Conservation (phyloP, 2,888 invertebrate species). For the Tribolium freemani region DNA sequence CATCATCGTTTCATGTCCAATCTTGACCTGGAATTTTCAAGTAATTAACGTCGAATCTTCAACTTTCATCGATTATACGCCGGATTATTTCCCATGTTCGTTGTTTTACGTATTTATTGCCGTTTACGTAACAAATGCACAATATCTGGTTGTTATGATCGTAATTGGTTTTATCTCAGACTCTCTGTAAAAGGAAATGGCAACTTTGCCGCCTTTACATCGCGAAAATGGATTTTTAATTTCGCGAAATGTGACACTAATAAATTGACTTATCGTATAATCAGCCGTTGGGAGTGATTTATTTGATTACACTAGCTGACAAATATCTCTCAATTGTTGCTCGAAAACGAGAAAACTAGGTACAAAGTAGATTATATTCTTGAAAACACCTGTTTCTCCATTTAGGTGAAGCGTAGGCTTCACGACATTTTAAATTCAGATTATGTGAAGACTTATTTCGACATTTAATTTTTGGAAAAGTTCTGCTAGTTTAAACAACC, state of each 20-base stretch:
- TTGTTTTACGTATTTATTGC: neutral
- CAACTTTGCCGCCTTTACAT: neutral
- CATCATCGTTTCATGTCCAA: slow-evolving; percentile 19
- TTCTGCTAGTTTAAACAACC: too few relatives aligned
- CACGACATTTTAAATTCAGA: too few relatives aligned
- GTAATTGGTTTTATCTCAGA: neutral
- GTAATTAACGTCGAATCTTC: slow-evolving; percentile 32
- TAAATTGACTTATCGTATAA: neutral
- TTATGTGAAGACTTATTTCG: too few relatives aligned
- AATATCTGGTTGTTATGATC: neutral
- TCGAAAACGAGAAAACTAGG: too few relatives aligned
- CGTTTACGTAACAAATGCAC: slow-evolving; percentile 16
- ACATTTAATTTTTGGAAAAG: too few relatives aligned
- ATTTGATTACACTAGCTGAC: neutral
- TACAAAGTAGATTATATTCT: too few relatives aligned
- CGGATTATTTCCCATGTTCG: neutral
- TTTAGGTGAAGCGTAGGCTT: too few relatives aligned
- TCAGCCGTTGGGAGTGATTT: neutral
- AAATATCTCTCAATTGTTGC: neutral
- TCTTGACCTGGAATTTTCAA: slow-evolving; percentile 33
- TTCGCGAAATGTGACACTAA: neutral
- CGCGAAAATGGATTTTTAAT: neutral
- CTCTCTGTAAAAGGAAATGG: neutral
- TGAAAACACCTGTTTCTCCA: too few relatives aligned
- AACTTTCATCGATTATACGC: slow-evolving; percentile 25